Evolutionary conservation across 2,888 invertebrate genomes (phyloP), one percentile per base, ranked within the genome.

Genomic region (Orthonevra nobilis): DNA sequence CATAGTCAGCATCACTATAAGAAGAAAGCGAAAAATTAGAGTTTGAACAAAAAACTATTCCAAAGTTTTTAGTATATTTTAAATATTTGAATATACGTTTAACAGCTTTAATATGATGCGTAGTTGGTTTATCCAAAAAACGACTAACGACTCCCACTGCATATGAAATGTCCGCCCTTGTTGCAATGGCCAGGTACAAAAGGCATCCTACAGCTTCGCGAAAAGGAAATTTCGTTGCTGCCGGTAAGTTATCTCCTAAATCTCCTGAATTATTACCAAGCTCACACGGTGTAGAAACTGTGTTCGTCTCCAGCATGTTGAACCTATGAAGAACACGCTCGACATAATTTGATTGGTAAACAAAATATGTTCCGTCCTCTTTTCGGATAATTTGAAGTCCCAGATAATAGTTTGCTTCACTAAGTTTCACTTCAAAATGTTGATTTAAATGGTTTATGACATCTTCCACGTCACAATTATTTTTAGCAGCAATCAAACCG

Each of bases 401-500:
- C 19, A 42, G 40, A 20, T 58, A 56, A 14, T 56, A 32, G 14
- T 42, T 42, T 1, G 42, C 42, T 32, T 42, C 19, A 56, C 19
- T 17, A n/a, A n/a, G n/a, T n/a, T n/a, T n/a, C n/a, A n/a, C n/a
- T n/a, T 56, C 38, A 9, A 56, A 56, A 10, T 40, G 42, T n/a
- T 42, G 9, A n/a, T 6, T 32, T 28, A 40, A 17, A 36, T 17
- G 1, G 10, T 17, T 38, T 17, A 15, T n/a, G 3, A 54, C 7
- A 28, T 38, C 26, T 15, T 36, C 36, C 38, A 50, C 32, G 12
- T 50, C 34, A 34, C 10, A 1, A 34, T 2, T 12, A 36, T 79
- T 14, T 44, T 14, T 52, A 14, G 81, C 68, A 6, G 81, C 72
- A 19, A 84, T 81, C 9, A 84, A 34, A 10, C 84, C 83, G 58